A percentile compares a stretch with the other conserved stretches of the same genome.
phyloP scores from a whole-genome alignment of 23 tunicate genomes.

The Oikopleura dioica region DNA sequence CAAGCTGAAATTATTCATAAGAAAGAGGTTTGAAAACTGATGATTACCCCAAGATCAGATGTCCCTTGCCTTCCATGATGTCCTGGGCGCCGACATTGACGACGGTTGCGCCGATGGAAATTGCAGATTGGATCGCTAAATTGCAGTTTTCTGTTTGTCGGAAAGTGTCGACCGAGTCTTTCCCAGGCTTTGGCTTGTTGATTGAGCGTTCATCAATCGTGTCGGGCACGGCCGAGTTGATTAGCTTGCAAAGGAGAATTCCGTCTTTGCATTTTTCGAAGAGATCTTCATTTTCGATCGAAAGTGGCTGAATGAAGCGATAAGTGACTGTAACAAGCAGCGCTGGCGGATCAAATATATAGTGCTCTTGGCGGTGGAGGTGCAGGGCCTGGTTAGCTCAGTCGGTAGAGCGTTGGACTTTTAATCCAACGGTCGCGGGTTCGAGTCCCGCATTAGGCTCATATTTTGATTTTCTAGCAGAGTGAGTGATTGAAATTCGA shows the following conservation, averaged over 20 bases:
- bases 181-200: conserved; percentile 41
- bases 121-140: conserved; percentile 79
- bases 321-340: no score
- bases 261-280: conserved; percentile 12
- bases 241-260: conserved; percentile 29
- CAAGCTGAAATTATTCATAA: conserved; percentile 8
- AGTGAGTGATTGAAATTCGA: no score
- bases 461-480: no score
- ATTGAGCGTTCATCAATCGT: conserved; percentile 92
- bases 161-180: conserved; percentile 25
- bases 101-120: conserved; percentile 81
- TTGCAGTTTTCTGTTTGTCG: conserved; percentile 76
- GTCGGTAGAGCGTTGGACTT: no score
- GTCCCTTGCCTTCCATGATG: conserved; percentile 37
- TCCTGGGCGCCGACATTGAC: conserved; percentile 75
- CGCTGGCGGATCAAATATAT: no score
- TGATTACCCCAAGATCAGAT: conserved; percentile 38
- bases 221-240: conserved; percentile 59
- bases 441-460: no score
- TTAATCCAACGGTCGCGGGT: no score
- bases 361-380: no score
- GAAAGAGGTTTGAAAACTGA: no score
- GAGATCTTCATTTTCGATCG: not conserved
- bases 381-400: no score
- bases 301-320: no score